phyloP scores from a whole-genome alignment of 2,797 vertebrate genomes.

The Scarus forsteni region DNA sequence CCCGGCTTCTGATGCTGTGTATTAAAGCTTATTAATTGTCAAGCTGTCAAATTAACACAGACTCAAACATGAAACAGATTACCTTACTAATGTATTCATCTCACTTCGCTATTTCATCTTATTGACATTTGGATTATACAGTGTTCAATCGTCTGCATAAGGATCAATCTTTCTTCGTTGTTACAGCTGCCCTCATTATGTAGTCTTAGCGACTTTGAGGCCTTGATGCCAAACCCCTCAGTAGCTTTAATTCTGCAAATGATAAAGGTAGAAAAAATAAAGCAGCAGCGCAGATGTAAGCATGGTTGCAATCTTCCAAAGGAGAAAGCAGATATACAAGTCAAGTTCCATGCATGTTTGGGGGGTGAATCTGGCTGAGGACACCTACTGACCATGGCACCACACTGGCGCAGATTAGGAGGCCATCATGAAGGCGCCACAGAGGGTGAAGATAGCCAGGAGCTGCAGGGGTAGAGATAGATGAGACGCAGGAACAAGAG shows the following conservation, averaged over 20 bases:
- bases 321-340: constrained; percentile 34
- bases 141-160: constrained; percentile 52
- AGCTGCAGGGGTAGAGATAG: constrained; percentile 75
- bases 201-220: constrained; percentile 51
- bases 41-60: constrained; percentile 62
- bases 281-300: constrained; percentile 45
- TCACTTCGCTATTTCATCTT: constrained; percentile 44
- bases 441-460: constrained; percentile 76
- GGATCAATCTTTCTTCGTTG: constrained; percentile 54
- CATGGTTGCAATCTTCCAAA: constrained; percentile 40
- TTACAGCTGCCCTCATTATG: constrained; percentile 60
- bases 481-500: constrained; percentile 72
- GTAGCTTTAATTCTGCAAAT: constrained; percentile 41
- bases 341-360: constrained; percentile 47
- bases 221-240: constrained; percentile 46
- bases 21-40: constrained; percentile 68
- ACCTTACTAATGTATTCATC: constrained; percentile 57
- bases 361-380: constrained; percentile 34
- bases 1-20: constrained; percentile 22
- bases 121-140: constrained; percentile 55
- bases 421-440: constrained; percentile 71
- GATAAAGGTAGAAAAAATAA: constrained; percentile 35
- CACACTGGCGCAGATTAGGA: constrained; percentile 76
- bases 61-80: constrained; percentile 68
- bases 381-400: constrained; percentile 73